Percentiles rank a stretch among this genome's conserved stretches.
Conservation (phyloP, 1,140 invertebrate genomes). For the Delia radicum region DNA sequence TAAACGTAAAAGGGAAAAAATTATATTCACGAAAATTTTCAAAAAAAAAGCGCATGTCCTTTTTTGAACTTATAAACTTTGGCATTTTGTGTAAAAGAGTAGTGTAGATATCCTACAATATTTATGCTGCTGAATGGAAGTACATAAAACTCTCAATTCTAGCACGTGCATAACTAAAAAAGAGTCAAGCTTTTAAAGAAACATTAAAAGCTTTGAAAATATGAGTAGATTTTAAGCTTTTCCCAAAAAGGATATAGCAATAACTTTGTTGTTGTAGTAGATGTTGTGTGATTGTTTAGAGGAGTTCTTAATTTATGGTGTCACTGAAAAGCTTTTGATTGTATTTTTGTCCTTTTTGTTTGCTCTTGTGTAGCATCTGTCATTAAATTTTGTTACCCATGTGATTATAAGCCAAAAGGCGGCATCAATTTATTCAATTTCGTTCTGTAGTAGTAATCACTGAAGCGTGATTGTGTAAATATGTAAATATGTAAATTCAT, state of each 20-base stretch:
- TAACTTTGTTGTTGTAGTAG: background rate
- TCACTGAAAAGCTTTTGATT: background rate
- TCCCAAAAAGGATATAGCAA: too few relatives aligned
- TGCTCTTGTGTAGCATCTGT: background rate
- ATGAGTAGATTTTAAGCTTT: too few relatives aligned
- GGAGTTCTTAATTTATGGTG: background rate
- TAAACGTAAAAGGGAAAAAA: background rate
- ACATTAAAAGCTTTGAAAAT: background rate
- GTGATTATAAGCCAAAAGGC: background rate
- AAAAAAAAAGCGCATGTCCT: background rate
- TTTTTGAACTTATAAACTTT: background rate
- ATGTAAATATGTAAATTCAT: background rate
- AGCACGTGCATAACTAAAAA: background rate
- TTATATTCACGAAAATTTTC: background rate
- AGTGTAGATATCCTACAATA: background rate
- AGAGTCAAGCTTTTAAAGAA: background rate
- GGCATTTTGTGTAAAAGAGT: background rate
- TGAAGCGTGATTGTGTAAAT: background rate
- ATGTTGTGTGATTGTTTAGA: background rate
- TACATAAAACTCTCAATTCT: background rate
- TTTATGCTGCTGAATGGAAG: background rate
- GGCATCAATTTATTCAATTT: background rate
- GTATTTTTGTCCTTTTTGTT: background rate
- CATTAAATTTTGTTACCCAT: background rate
- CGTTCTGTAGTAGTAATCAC: background rate